Percentiles rank a stretch among this genome's conserved stretches.
Evolutionary conservation across 2,888 invertebrate genomes (phyloP).

Genomic region (Himalopsyche kuldschensis): DNA sequence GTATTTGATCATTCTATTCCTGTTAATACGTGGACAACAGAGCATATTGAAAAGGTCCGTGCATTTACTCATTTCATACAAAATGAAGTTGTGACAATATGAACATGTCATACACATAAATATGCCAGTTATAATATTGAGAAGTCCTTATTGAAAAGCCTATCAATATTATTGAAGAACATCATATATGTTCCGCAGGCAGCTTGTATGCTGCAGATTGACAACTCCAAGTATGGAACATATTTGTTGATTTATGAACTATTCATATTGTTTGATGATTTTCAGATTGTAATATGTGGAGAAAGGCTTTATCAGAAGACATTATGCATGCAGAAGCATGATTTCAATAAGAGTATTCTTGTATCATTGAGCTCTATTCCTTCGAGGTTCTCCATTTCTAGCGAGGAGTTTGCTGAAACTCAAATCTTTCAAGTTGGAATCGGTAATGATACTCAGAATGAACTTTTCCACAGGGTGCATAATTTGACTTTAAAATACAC

Average conservation of each 20-base stretch:
- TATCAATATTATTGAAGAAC: too few species aligned
- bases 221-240: too few species aligned
- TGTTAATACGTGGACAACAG: slow-evolving; percentile 7
- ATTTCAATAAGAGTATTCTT: not conserved
- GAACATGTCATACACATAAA: too few species aligned
- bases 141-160: too few species aligned
- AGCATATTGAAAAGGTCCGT: slow-evolving; percentile 13
- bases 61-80: not conserved
- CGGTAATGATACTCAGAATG: not conserved
- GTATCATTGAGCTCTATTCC: not conserved
- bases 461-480: too few species aligned
- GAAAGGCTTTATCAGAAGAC: not conserved
- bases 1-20: slow-evolving; percentile 7
- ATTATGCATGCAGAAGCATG: not conserved
- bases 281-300: slow-evolving; percentile 12
- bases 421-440: not conserved
- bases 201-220: too few species aligned
- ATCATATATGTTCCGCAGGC: too few species aligned
- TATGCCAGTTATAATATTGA: too few species aligned
- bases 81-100: too few species aligned
- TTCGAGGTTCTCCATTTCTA: not conserved
- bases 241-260: not conserved
- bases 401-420: not conserved
- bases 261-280: not conserved
- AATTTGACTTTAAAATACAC: too few species aligned